phyloP scores from a whole-genome alignment of 2,888 invertebrate species.

The Teleiodes luculella region DNA sequence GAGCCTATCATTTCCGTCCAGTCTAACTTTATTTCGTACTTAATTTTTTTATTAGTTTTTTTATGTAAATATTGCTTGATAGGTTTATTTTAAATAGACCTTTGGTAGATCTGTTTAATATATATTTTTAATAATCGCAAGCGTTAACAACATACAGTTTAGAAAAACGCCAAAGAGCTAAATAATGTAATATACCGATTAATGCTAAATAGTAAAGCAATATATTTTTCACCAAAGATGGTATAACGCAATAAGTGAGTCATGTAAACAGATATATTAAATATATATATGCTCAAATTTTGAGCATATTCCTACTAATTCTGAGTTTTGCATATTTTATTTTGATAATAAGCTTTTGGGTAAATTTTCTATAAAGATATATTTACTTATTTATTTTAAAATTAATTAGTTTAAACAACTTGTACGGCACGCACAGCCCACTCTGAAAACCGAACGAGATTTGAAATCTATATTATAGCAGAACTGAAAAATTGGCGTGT shows the following conservation, averaged over 20 bases:
- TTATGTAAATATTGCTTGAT: slow-evolving; percentile 21
- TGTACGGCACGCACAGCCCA: too few species aligned
- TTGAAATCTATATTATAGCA: too few species aligned
- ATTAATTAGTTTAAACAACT: too few species aligned
- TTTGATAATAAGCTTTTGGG: too few species aligned
- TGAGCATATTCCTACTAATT: too few species aligned
- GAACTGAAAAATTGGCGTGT: too few species aligned
- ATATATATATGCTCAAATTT: background rate
- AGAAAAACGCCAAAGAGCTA: slow-evolving; percentile 74
- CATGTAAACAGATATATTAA: background rate
- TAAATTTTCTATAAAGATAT: too few species aligned
- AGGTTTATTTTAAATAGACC: slow-evolving; percentile 22
- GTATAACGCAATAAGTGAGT: slow-evolving; percentile 15
- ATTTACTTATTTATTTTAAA: too few species aligned
- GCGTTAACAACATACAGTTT: slow-evolving; percentile 69
- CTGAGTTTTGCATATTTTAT: too few species aligned
- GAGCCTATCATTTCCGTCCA: slow-evolving; percentile 77
- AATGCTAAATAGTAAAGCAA: slow-evolving; percentile 10
- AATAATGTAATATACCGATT: slow-evolving; percentile 36
- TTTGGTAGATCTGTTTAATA: slow-evolving; percentile 39
- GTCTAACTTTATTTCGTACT: slow-evolving; percentile 45
- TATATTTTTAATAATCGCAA: slow-evolving; percentile 32
- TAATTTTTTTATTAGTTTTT: slow-evolving; percentile 45
- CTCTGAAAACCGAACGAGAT: too few species aligned
- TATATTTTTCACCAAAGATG: slow-evolving; percentile 55